phyloP scores from a whole-genome alignment of 2,113 vertebrate species.

The Onychostruthus taczanowskii region DNA sequence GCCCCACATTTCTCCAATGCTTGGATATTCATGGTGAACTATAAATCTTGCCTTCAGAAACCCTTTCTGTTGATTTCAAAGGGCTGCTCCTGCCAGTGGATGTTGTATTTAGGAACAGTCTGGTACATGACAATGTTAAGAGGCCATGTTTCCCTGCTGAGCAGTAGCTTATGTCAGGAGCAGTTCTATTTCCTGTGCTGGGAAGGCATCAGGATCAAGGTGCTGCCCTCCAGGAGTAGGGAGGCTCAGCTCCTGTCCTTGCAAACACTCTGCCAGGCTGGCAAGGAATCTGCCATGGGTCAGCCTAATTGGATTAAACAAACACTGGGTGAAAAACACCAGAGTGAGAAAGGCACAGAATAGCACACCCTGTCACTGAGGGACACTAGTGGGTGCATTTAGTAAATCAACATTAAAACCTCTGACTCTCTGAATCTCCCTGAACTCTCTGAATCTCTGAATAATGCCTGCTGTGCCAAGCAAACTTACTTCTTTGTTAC shows the following conservation, averaged over 20 bases:
- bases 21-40: background rate
- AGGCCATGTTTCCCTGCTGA: conserved; percentile 33
- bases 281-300: background rate
- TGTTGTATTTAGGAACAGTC: conserved; percentile 39
- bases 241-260: background rate
- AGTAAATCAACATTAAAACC: background rate
- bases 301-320: background rate
- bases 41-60: background rate
- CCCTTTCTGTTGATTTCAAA: background rate
- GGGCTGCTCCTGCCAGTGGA: background rate
- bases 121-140: background rate
- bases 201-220: background rate
- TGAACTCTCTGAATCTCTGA: background rate
- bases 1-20: background rate
- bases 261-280: background rate
- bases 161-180: conserved; percentile 10
- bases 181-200: background rate
- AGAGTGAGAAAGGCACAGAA: background rate
- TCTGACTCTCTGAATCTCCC: background rate
- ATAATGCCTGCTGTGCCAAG: background rate
- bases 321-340: background rate
- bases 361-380: background rate
- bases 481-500: background rate
- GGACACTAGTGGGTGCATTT: background rate
- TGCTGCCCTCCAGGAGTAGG: background rate